Evolutionary conservation across 2,113 vertebrate genomes (phyloP).

Genomic region (Alces alces): DNA sequence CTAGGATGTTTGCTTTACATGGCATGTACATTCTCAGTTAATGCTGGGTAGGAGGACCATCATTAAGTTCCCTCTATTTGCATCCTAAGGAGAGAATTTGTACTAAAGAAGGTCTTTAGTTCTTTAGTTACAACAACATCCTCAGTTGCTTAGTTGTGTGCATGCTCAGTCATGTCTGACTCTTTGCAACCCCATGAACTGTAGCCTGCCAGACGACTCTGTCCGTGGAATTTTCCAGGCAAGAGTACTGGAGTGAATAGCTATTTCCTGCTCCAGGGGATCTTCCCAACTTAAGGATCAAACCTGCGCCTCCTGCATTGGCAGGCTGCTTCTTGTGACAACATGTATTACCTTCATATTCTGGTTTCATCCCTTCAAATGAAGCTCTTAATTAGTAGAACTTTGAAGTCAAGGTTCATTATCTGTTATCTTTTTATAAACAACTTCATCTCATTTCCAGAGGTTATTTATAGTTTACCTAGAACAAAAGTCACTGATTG

Average conservation of each 20-base stretch:
- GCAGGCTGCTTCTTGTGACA: background rate
- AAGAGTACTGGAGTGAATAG: background rate
- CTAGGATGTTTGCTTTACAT: background rate
- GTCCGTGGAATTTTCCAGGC: background rate
- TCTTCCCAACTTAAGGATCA: background rate
- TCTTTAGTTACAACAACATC: background rate
- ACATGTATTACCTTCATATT: background rate
- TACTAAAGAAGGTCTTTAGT: too few relatives aligned
- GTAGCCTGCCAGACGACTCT: background rate
- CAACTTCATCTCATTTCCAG: background rate
- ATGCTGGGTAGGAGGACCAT: background rate
- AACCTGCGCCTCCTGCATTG: background rate
- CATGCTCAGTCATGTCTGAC: background rate
- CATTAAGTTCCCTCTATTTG: background rate
- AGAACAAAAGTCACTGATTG: background rate
- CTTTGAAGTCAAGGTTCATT: background rate
- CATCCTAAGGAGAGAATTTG: background rate
- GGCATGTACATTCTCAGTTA: background rate
- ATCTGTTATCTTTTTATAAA: background rate
- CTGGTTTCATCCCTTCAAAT: background rate
- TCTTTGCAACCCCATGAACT: background rate
- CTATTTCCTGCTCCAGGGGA: background rate
- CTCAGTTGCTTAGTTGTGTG: background rate
- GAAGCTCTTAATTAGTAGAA: slow-evolving; percentile 28
- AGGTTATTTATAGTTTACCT: background rate